Evolutionary conservation across 2,888 invertebrate genomes (phyloP), one percentile per base, ranked within the genome.

Genomic region (Gnatocerus cornutus): DNA sequence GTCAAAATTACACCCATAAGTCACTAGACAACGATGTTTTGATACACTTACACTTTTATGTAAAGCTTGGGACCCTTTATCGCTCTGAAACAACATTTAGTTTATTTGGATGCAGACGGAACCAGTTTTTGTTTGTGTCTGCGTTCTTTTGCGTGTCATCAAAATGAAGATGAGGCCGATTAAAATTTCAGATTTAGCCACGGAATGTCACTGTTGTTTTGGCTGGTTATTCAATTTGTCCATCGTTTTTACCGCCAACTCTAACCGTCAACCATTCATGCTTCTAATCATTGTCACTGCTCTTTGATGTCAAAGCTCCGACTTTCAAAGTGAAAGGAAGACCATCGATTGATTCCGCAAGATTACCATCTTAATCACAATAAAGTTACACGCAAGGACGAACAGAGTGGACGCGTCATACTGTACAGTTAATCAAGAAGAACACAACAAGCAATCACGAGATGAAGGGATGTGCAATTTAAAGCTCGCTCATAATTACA

Each of bases 61-160:
- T 53, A 50, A 45, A 65, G 61, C 14, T 64, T 30, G 12, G 21
- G 46, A 13, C 56, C 61, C 70, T 67, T 62, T 55, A 45, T 56
- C 52, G 13, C 50, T 14, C 56, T 64, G 29, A 62, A 67, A 61
- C 55, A 69, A 58, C 61, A 56, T 63, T 53, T 48, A 61, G 55
- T 63, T 37, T 58, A 68, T 69, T 65, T 66, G 41, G 68, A 66
- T 62, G 62, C 70, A 66, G 71, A 71, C 71, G 52, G 63, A 73
- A 75, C 75, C 73, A 73, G 75, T 75, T 75, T 73, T 75, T 74
- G 71, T 71, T 53, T 43, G 39, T 52, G 72, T 72, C 73, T 73
- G 71, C 72, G 67, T 73, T 73, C 73, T 72, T 71, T 61, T 62
- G 69, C 68, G 73, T 74, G 75, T 73, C 71, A 71, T 68, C 71